These are phyloP conservation scores for Portevinia maculata DNA, from an alignment of 2,888 invertebrate genomes.

Conservation along the genomic window DNA sequence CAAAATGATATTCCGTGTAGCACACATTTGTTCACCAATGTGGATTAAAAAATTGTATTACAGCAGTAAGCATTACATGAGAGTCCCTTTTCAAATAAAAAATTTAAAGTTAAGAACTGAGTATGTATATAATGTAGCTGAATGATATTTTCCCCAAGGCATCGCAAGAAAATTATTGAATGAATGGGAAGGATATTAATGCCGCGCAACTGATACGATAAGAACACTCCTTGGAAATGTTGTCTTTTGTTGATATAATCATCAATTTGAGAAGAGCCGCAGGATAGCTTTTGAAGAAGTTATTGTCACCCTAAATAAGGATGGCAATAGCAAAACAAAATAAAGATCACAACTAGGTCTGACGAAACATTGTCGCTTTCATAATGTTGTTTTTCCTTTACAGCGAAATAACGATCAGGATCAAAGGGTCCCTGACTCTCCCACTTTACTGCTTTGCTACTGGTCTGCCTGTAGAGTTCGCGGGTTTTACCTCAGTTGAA, in stretches of 20 bases:
- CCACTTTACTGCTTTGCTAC: no score
- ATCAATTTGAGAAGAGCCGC: background rate
- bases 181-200: background rate
- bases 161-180: conserved; percentile 24
- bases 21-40: no score
- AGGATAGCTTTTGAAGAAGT: conserved; percentile 19
- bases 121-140: background rate
- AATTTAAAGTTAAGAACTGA: background rate
- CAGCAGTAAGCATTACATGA: background rate
- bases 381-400: no score
- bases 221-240: conserved; percentile 4
- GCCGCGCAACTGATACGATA: conserved; percentile 10
- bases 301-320: conserved; percentile 2
- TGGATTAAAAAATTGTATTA: no score
- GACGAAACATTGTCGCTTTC: no score
- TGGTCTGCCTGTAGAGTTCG: no score
- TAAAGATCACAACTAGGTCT: no score
- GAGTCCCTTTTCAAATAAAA: background rate
- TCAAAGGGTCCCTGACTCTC: no score
- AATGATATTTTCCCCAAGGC: conserved; percentile 20
- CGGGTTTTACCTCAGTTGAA: no score
- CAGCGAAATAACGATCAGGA: no score
- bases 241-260: background rate
- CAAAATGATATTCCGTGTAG: no score
- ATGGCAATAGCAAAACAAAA: no score